Evolutionary conservation across 2,113 vertebrate genomes (phyloP), one percentile per base, ranked within the genome.

Genomic region (Cyrtonyx montezumae): DNA sequence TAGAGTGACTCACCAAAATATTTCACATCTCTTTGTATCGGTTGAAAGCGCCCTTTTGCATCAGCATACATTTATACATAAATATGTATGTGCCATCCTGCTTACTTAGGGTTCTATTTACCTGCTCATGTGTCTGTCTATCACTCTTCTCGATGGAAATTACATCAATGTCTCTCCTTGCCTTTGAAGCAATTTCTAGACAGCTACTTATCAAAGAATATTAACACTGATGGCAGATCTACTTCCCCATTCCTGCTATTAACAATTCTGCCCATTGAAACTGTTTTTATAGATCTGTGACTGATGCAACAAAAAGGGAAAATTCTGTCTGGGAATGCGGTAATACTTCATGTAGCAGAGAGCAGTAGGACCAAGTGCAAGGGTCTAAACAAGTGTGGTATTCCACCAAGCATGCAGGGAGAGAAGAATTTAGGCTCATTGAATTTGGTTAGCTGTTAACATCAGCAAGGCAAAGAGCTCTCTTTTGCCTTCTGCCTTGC

Each of bases 161-260:
- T 75, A 43, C 76, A 67, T 91, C 92, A 95, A 8, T 61, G 62
- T 88, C 95, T 95, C 88, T 92, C 75, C 2, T 8, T 83, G 93
- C 78, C 87, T 91, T 76, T 91, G 82, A 81, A 94, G 84, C 86
- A 79, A 94, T 95, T 96, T 94, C 79, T 87, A 94, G 91, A 94
- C 94, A 94, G 91, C 79, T 95, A 80, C 90, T 96, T 93, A 88
- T 88, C 90, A 91, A 81, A 34, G 94, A 85, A 90, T 88, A 94
- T 94, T 93, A 93, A 85, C 94, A 69, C 19, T 80, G 82, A 90
- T 87, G 73, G 56, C 84, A 88, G 90, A 85, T 91, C 82, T 78
- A 71, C 93, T 95, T 94, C 84, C 25, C 51, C 61, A 32, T 91
- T 71, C 68, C 90, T 91, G 76, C 79, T 94, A 95, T 95, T 96